Conservation (phyloP, 2,888 invertebrate genomes). For the Drosophila paranaensis region DNA sequence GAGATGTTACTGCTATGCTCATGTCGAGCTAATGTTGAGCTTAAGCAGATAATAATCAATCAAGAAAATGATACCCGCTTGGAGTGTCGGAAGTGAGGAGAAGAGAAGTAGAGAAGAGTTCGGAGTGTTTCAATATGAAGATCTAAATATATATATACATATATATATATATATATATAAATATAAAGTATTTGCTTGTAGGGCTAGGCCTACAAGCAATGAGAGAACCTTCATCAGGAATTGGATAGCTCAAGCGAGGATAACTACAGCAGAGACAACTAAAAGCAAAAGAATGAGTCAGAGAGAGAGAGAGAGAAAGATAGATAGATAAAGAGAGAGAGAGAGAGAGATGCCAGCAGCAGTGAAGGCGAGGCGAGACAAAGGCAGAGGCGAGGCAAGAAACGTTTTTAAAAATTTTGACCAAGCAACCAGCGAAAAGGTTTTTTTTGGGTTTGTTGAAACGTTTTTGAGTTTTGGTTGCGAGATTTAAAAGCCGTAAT, state of each 20-base stretch:
- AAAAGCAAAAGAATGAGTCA: not conserved
- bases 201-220: not conserved
- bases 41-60: not conserved
- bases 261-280: not conserved
- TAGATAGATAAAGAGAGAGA: not conserved
- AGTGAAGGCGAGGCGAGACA: not conserved
- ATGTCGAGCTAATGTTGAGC: not conserved
- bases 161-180: too few relatives aligned
- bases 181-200: too few relatives aligned
- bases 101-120: not conserved
- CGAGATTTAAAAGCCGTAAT: slow-evolving; percentile 16
- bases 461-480: slow-evolving; percentile 9
- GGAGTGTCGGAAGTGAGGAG: not conserved
- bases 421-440: slow-evolving; percentile 80
- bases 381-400: slow-evolving; percentile 31
- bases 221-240: not conserved
- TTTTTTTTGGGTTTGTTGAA: slow-evolving; percentile 24
- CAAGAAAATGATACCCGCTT: not conserved
- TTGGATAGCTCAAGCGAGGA: too few relatives aligned
- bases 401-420: slow-evolving; percentile 67
- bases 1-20: not conserved
- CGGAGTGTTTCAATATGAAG: too few relatives aligned
- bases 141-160: too few relatives aligned
- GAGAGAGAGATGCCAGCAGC: not conserved
- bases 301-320: not conserved